Conservation (phyloP, 2,113 vertebrate genomes). For the Aspidoscelis tigris region DNA sequence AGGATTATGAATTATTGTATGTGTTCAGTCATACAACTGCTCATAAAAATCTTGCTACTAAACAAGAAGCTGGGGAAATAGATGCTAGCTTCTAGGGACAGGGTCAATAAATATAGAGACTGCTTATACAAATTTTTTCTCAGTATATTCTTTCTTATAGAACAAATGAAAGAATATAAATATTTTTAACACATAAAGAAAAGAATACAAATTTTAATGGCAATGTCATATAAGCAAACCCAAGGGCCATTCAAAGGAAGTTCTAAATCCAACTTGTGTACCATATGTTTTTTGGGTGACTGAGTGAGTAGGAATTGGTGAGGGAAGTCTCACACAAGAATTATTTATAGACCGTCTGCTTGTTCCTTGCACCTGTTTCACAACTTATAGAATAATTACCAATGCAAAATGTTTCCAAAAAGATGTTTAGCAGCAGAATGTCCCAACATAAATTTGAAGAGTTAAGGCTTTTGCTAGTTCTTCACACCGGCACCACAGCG, state of each 20-base stretch:
- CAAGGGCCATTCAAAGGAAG: conserved; percentile 34
- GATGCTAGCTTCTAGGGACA: conserved; percentile 47
- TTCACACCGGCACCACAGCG: no score
- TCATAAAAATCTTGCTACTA: conserved; percentile 31
- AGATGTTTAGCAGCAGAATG: neutral
- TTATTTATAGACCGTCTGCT: conserved; percentile 20
- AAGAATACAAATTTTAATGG: conserved; percentile 41
- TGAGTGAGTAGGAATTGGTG: no score
- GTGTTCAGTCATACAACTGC: conserved; percentile 40
- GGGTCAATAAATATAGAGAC: conserved; percentile 57
- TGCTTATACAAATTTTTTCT: conserved; percentile 51
- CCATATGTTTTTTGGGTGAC: neutral
- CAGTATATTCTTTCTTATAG: conserved; percentile 55
- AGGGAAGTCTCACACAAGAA: conserved; percentile 37
- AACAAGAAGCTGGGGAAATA: conserved; percentile 50
- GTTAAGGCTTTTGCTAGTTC: neutral
- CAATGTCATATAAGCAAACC: conserved; percentile 44
- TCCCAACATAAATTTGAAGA: neutral
- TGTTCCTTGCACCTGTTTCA: conserved; percentile 4
- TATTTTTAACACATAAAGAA: conserved; percentile 53
- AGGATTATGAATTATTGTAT: conserved; percentile 52
- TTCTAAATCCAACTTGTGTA: conserved; percentile 23
- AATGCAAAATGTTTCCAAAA: neutral
- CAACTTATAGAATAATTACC: neutral
- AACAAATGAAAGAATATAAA: conserved; percentile 55